These are phyloP conservation scores for Uloborus plumipes DNA, from an alignment of 2,888 invertebrate genomes.

Conservation along the genomic window DNA sequence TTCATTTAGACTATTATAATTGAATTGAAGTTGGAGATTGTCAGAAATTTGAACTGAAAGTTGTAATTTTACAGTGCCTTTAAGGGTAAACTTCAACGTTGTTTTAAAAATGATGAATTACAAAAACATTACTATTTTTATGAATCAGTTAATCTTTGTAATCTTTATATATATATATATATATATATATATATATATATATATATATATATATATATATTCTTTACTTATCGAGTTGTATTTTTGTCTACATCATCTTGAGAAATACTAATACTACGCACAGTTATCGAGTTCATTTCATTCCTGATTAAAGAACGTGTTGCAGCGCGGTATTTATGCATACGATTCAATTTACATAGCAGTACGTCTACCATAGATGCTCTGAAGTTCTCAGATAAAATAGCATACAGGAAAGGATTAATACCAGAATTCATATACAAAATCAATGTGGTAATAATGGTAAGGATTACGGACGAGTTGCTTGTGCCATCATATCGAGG, in stretches of 20 bases:
- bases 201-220: too few species aligned
- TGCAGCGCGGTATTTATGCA: conserved; percentile 44
- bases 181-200: too few species aligned
- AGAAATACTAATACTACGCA: conserved; percentile 59
- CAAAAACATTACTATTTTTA: too few species aligned
- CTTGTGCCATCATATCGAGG: conserved; percentile 79
- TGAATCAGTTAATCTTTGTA: too few species aligned
- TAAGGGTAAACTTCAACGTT: too few species aligned
- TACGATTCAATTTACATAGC: conserved; percentile 67
- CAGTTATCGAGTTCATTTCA: conserved; percentile 56
- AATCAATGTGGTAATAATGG: conserved; percentile 87
- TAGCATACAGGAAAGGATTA: conserved; percentile 91
- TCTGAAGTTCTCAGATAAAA: conserved; percentile 85
- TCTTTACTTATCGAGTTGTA: not conserved
- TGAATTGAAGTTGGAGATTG: too few species aligned
- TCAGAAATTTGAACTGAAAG: too few species aligned
- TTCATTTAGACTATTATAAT: too few species aligned
- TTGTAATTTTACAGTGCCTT: too few species aligned
- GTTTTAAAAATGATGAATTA: too few species aligned
- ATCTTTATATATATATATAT: too few species aligned
- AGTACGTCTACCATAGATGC: conserved; percentile 87
- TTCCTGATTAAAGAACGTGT: conserved; percentile 55
- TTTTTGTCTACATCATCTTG: conserved; percentile 54
- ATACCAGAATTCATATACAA: conserved; percentile 91
- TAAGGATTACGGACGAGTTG: conserved; percentile 82